Conservation (phyloP, 1,140 invertebrate genomes). For the Diachasma alloeum region DNA sequence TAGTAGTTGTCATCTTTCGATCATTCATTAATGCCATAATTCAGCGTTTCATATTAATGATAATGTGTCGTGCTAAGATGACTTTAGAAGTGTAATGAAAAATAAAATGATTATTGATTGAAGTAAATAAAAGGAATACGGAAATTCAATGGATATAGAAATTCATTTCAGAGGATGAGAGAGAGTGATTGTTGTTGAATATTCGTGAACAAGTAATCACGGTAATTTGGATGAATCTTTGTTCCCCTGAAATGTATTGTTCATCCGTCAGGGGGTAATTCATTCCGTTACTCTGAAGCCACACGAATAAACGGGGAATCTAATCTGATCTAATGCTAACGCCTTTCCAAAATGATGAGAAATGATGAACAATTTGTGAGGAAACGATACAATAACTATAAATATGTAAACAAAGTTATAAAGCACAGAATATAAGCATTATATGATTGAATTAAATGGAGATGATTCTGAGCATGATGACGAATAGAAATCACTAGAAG, state of each 20-base stretch:
- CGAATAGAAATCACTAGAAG: background rate
- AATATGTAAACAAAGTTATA: conserved; percentile 3
- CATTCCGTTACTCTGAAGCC: no score
- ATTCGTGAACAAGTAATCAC: no score
- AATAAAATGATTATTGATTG: background rate
- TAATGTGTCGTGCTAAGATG: background rate
- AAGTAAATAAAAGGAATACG: background rate
- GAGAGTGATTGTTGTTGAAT: background rate
- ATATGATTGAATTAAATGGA: background rate
- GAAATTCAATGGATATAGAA: background rate
- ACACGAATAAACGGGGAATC: background rate
- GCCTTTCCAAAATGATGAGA: conserved; percentile 27
- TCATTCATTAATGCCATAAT: background rate
- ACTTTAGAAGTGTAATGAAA: background rate
- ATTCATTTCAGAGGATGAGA: background rate
- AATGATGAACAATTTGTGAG: background rate
- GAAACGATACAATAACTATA: conserved; percentile 16
- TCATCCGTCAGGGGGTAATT: no score
- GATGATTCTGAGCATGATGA: background rate
- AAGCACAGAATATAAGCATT: conserved; percentile 29
- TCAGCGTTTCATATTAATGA: background rate
- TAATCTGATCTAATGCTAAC: conserved; percentile 11
- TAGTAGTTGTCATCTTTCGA: background rate
- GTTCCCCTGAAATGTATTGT: no score
- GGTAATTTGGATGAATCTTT: no score